phyloP scores from a whole-genome alignment of 2,113 vertebrate species.

The Grallaria varia region DNA sequence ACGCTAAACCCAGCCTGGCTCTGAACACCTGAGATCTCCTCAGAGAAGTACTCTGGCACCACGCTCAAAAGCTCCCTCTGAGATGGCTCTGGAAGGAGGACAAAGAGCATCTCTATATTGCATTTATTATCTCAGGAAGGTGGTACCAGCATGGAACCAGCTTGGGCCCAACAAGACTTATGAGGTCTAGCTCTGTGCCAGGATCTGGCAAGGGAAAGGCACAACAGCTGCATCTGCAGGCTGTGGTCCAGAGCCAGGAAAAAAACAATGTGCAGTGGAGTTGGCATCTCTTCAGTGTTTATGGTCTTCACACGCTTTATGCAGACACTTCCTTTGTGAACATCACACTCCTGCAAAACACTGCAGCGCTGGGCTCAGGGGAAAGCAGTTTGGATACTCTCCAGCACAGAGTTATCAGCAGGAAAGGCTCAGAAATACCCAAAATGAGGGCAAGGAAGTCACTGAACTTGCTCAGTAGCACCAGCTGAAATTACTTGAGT shows the following conservation, averaged over 20 bases:
- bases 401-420: background rate
- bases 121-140: background rate
- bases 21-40: background rate
- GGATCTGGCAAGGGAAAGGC: background rate
- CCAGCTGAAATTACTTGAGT: background rate
- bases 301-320: background rate
- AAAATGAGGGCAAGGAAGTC: background rate
- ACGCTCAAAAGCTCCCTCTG: background rate
- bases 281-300: background rate
- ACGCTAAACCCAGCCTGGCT: background rate
- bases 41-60: background rate
- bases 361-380: background rate
- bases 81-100: background rate
- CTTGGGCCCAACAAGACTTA: background rate
- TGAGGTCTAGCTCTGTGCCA: background rate
- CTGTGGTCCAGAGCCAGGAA: background rate
- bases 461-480: background rate
- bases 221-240: background rate
- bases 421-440: background rate
- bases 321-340: background rate
- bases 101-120: fast-evolving
- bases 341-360: background rate
- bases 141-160: background rate
- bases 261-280: background rate
- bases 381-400: background rate